A percentile compares a stretch with the other conserved stretches of the same genome.
Evolutionary conservation across 2,888 invertebrate species (phyloP).

Genomic region (Serrognathus titanus): DNA sequence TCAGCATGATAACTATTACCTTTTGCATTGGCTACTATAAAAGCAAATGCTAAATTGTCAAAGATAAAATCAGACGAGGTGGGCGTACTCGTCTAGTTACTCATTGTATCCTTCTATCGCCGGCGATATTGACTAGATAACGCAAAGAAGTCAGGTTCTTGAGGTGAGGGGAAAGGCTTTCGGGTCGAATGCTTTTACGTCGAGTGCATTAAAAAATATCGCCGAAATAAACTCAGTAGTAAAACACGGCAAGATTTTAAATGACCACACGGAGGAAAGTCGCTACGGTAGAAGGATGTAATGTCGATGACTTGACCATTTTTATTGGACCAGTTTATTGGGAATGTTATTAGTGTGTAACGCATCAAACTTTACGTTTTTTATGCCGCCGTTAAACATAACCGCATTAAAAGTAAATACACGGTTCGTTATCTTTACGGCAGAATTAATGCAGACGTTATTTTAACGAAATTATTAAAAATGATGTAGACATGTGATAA

Average conservation of each 20-base stretch:
- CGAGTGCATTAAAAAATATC: conserved; percentile 15
- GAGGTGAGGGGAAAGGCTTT: no score
- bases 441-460: no score
- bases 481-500: no score
- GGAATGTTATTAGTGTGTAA: conserved; percentile 24
- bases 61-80: background rate
- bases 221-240: conserved; percentile 30
- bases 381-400: conserved; percentile 19
- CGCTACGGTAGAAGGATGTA: conserved; percentile 23
- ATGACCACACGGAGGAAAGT: conserved; percentile 23
- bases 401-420: conserved; percentile 25
- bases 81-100: background rate
- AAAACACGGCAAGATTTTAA: conserved; percentile 25
- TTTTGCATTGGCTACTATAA: background rate
- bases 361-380: conserved; percentile 25
- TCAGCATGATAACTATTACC: background rate
- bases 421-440: background rate
- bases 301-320: conserved; percentile 24
- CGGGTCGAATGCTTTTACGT: no score
- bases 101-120: no score
- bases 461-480: no score
- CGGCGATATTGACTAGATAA: no score
- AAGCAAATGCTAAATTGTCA: background rate
- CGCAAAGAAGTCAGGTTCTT: conserved; percentile 6
- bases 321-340: conserved; percentile 27